Percentiles rank a stretch among this genome's conserved stretches.
These are phyloP conservation scores for Pteronura brasiliensis DNA, from an alignment of 2,113 vertebrate genomes.

Conservation along the genomic window DNA sequence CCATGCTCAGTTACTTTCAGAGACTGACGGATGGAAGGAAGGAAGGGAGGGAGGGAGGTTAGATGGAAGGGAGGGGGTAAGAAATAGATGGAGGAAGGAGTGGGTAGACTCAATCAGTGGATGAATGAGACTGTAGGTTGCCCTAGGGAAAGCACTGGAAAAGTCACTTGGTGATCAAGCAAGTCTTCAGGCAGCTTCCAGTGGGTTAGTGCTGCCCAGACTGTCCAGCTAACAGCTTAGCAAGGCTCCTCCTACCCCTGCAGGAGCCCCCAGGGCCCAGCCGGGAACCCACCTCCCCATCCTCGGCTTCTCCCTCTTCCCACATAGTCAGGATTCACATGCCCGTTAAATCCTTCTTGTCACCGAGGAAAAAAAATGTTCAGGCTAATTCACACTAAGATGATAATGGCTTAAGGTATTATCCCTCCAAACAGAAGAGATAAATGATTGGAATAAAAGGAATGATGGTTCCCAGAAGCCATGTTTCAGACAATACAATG, in stretches of 20 bases:
- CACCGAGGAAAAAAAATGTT: background rate
- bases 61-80: background rate
- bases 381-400: background rate
- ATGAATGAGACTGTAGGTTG: background rate
- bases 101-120: background rate
- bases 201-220: background rate
- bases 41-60: background rate
- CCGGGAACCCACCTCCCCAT: background rate
- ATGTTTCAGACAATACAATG: background rate
- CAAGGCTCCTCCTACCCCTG: background rate
- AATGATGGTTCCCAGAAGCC: too few species aligned
- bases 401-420: background rate
- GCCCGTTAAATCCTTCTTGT: background rate
- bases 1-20: background rate
- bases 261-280: background rate
- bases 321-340: background rate
- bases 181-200: background rate
- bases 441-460: background rate
- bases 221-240: background rate
- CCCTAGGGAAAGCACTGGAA: background rate
- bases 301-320: background rate
- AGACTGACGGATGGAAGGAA: background rate
- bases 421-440: background rate
- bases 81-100: background rate
- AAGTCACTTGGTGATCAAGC: background rate